Conservation (phyloP, 30 jellyfish, hydroid and myxozoan species). For the Clytia hemisphaerica region DNA sequence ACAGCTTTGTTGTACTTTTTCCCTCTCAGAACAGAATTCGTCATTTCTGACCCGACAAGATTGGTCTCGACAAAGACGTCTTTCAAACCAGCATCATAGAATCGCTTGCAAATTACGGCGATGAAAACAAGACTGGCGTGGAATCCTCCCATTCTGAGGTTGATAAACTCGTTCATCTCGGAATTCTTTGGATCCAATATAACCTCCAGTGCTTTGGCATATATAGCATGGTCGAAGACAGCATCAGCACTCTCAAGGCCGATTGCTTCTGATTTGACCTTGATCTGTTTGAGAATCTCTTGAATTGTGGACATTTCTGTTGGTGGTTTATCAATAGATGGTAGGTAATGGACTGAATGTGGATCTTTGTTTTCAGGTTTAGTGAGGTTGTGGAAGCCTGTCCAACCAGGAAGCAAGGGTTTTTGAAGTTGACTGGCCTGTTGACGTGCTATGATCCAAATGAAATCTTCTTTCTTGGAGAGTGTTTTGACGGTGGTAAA, state of each 20-base stretch:
- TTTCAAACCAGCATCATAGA: conserved; percentile 1
- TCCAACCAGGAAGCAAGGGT: conserved; percentile 12
- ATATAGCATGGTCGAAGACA: conserved; percentile 10
- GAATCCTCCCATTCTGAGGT: conserved; percentile 12
- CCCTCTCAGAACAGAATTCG: conserved; percentile 9
- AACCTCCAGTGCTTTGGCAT: conserved; percentile 15
- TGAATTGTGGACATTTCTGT: conserved; percentile 14
- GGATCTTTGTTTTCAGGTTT: neutral
- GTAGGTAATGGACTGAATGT: conserved; percentile 2
- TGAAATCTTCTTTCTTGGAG: neutral
- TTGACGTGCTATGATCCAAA: neutral
- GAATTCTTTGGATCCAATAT: neutral
- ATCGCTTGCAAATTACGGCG: conserved; percentile 22
- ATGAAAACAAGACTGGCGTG: neutral
- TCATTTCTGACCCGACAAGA: conserved; percentile 28
- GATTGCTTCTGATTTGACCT: neutral
- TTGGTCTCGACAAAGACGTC: neutral
- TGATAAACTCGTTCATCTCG: neutral
- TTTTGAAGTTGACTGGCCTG: neutral
- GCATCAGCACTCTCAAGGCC: conserved; percentile 5
- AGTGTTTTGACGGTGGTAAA: neutral
- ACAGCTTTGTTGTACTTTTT: conserved; percentile 23
- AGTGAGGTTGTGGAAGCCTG: conserved; percentile 15
- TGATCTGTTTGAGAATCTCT: neutral
- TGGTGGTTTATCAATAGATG: conserved; percentile 23